Conservation (phyloP, 2,888 invertebrate genomes). For the Imbricaverruca yamaguchii region DNA sequence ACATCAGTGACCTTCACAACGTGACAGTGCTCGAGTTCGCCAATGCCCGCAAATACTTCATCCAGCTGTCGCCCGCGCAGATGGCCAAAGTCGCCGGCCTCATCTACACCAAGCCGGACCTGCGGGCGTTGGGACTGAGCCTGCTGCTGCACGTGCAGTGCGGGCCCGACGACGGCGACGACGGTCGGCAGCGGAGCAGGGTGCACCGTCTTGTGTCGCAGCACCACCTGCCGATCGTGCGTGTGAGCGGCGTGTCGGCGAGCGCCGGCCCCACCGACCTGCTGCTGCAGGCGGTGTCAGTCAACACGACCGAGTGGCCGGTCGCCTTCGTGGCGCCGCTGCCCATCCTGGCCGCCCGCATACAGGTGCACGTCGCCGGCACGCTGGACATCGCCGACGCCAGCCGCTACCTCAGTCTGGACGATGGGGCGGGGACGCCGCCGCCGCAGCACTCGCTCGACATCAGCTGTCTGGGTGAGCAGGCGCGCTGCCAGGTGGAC, state of each 20-base stretch:
- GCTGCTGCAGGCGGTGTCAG: conserved; percentile 4
- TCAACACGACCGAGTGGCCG: neutral
- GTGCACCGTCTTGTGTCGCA: neutral
- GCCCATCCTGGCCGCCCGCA: neutral
- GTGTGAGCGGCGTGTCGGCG: neutral
- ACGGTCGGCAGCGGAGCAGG: neutral
- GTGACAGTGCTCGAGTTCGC: neutral
- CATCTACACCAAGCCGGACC: neutral
- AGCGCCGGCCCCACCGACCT: neutral
- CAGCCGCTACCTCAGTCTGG: neutral
- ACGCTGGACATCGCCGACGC: neutral
- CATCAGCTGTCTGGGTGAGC: neutral
- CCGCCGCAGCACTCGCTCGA: neutral
- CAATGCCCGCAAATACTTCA: neutral
- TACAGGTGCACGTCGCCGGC: neutral
- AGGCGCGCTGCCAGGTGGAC: neutral
- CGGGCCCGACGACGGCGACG: neutral
- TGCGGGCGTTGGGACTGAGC: neutral
- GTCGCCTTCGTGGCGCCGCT: neutral
- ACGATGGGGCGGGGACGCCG: neutral
- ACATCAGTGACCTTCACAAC: neutral
- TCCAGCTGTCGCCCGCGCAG: neutral
- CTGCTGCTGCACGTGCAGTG: neutral
- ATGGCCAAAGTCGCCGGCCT: neutral
- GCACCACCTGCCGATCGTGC: neutral